Evolutionary conservation across 2,888 invertebrate genomes (phyloP), one percentile per base, ranked within the genome.

Genomic region (Peribatodes rhomboidaria): DNA sequence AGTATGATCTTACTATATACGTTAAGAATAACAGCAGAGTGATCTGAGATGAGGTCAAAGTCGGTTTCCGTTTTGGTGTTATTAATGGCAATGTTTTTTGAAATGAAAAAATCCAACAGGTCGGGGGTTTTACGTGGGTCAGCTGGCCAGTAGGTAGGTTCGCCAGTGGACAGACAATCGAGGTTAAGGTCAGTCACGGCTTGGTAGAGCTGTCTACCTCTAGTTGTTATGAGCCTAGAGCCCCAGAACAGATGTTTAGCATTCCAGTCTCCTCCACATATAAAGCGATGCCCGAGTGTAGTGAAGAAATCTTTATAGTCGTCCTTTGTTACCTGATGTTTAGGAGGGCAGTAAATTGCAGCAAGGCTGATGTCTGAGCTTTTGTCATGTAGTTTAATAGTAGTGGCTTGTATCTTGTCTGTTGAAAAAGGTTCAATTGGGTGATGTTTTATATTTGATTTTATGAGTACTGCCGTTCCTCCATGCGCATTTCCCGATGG

Each of bases 391-490:
- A 35, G 6, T 11, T 11, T 11, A 11, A 35, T 35, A 11, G 9
- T 3, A 11, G 35, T 35, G 35, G 35, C 35, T 11, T 35, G 35
- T 7, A 35, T 35, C 11, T 35, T 35, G 10, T 35, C 35, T 35
- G 35, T 35, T 3, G 10, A 11, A 9, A 11, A 35, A 11, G 8
- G 10, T 35, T 35, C 35, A 9, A 35, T 3, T 11, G 8, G 35
- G 35, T 35, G 11, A 11, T 35, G 35, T 35, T 35, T 35, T 9
- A 35, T 35, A 35, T 35, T 35, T 9, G 8, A 11, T 35, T 35
- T 35, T 11, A 35, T 42, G n/a, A 74, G 57, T 2, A 74, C 54
- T 52, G 71, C 72, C 9, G 68, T 65, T 41, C 75, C 73, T 31
- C 69, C 76, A 44, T 76, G 75, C 1, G 39, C 42, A 10, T 65